Evolutionary conservation across 2,797 vertebrate genomes (phyloP), one percentile per base, ranked within the genome.

Genomic region (Scolopax rusticola): DNA sequence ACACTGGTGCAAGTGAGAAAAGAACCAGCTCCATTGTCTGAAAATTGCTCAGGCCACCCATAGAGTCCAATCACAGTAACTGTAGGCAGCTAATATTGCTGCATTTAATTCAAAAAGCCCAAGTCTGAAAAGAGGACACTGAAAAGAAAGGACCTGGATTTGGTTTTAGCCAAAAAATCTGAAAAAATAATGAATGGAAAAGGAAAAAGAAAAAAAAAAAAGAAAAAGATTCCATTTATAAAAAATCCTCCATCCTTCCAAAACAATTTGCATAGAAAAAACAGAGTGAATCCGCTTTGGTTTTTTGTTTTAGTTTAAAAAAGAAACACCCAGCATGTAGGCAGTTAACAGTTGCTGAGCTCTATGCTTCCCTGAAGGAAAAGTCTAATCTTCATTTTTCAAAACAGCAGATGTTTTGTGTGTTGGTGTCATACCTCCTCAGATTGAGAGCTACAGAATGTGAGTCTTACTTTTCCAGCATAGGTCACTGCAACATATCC

Each of bases 51-150:
- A 14, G 78, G 60, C 93, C 90, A 93, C 94, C 86, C 84, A 43
- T 92, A 60, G 87, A 95, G 95, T 61, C 84, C 90, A 95, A 95
- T 95, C 87, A 76, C 86, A 89, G 80, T 57, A 95, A 87, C 86
- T 79, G 84, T 40, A 92, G 69, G 92, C 78, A 94, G 87, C 78
- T 80, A 95, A 93, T 92, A 90, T 64, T 67, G 47, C 41, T 77
- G 60, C 30, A 1, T 87, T 93, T 70, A 70, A 87, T 95, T 90
- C 81, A 83, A 64, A 95, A 93, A 90, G 61, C 23, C 21, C 43
- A 76, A 56, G 67, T 51, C 19, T 92, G 75, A 88, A 94, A 84
- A 82, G 67, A 81, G 27, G 30, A 86, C 32, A 53, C 30, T 71
- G 67, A 90, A 92, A 95, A 90, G 65, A 93, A 89, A 92, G 67